Conservation (phyloP, 2,797 vertebrate genomes). For the Propithecus deckenii region DNA sequence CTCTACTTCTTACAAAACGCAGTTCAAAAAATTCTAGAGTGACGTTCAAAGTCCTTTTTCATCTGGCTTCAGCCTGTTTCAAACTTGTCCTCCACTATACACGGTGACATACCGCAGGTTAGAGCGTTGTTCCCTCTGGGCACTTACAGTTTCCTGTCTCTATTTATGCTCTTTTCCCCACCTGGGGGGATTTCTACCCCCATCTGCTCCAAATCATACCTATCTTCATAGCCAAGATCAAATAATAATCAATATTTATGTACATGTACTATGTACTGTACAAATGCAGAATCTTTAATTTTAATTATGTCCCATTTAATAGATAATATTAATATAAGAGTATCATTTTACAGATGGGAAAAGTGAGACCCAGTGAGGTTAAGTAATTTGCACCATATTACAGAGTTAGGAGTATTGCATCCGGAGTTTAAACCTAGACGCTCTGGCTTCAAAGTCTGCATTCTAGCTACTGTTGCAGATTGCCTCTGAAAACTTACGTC, state of each 20-base stretch:
- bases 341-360: not conserved
- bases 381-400: not conserved
- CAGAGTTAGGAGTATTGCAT: not conserved
- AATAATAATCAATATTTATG: not conserved
- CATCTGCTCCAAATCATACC: not conserved
- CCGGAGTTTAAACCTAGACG: not conserved
- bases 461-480: not conserved
- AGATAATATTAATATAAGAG: not conserved
- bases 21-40: slow-evolving; percentile 12
- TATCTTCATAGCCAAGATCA: not conserved
- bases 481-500: too few relatives aligned
- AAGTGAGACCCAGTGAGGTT: not conserved
- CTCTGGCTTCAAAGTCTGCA: not conserved
- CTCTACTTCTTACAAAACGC: slow-evolving; percentile 23
- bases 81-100: not conserved
- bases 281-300: not conserved
- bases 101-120: rapidly evolving
- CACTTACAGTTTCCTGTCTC: not conserved
- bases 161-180: not conserved
- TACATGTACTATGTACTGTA: not conserved
- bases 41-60: not conserved
- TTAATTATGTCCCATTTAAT: not conserved
- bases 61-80: not conserved
- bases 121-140: not conserved
- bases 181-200: not conserved